Conservation (phyloP, 2,888 invertebrate genomes). For the Leptarthrus brevirostris region DNA sequence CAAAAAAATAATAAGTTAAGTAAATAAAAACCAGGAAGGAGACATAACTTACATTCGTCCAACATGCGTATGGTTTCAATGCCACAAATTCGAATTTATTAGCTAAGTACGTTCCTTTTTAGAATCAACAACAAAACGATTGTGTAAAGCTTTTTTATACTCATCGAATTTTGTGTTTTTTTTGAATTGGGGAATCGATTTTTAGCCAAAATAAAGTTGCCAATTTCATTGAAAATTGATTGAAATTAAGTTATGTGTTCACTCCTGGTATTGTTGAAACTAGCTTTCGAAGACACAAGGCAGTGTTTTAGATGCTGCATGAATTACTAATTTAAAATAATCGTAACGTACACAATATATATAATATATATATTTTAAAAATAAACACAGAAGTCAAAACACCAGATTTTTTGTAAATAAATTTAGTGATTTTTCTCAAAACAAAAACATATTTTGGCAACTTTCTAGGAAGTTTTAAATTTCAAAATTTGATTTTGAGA, state of each 20-base stretch:
- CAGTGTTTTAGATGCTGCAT: background rate
- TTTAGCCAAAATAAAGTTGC: background rate
- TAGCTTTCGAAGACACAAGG: background rate
- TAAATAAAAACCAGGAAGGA: background rate
- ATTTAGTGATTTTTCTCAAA: background rate
- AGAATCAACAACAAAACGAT: background rate
- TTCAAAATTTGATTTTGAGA: constrained; percentile 1
- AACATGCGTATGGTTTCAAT: background rate
- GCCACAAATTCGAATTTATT: background rate
- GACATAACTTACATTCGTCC: background rate
- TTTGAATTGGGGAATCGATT: background rate
- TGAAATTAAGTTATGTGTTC: background rate
- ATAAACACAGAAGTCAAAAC: constrained; percentile 10
- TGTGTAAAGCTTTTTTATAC: constrained; percentile 3
- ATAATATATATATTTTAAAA: constrained; percentile 4
- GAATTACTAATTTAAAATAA: background rate
- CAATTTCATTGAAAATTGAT: background rate
- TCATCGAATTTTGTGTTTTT: background rate
- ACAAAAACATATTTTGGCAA: background rate
- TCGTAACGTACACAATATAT: constrained; percentile 10
- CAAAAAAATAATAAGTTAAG: background rate
- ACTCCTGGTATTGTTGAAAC: background rate
- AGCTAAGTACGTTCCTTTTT: background rate
- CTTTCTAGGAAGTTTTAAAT: background rate
- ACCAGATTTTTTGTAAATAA: constrained; percentile 18